Conservation (phyloP, 2,797 vertebrate genomes). For the Varecia variegata region DNA sequence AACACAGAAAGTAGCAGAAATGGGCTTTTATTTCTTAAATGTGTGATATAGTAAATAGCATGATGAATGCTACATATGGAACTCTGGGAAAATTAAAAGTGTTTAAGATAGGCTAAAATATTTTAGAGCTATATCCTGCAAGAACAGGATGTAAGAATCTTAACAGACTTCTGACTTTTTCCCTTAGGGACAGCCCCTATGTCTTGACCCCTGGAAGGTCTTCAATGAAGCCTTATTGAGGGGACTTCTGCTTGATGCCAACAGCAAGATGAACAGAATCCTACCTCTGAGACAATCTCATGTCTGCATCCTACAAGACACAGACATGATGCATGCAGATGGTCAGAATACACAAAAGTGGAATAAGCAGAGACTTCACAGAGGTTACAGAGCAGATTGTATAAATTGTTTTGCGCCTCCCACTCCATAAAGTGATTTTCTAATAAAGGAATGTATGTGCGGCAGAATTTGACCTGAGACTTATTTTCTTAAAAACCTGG, state of each 20-base stretch:
- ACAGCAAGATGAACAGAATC: neutral
- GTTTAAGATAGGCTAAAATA: neutral
- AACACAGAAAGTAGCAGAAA: neutral
- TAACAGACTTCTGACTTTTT: neutral
- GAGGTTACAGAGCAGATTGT: neutral
- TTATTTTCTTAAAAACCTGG: neutral
- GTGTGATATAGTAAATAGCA: neutral
- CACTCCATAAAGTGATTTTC: neutral
- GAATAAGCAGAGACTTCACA: neutral
- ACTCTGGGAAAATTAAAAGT: neutral
- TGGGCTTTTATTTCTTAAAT: neutral
- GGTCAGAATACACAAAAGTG: neutral
- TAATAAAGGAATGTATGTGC: neutral
- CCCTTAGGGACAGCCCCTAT: neutral
- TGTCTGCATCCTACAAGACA: neutral
- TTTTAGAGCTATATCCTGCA: neutral
- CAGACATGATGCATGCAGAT: neutral
- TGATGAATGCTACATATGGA: neutral
- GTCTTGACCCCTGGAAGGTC: neutral
- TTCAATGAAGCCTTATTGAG: neutral
- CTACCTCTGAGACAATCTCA: neutral
- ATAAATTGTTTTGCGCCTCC: neutral
- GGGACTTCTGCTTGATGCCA: neutral
- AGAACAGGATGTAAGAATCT: neutral
- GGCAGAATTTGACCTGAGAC: neutral